phyloP scores from a whole-genome alignment of 2,113 vertebrate species.

The Tychaedon coryphoeus region DNA sequence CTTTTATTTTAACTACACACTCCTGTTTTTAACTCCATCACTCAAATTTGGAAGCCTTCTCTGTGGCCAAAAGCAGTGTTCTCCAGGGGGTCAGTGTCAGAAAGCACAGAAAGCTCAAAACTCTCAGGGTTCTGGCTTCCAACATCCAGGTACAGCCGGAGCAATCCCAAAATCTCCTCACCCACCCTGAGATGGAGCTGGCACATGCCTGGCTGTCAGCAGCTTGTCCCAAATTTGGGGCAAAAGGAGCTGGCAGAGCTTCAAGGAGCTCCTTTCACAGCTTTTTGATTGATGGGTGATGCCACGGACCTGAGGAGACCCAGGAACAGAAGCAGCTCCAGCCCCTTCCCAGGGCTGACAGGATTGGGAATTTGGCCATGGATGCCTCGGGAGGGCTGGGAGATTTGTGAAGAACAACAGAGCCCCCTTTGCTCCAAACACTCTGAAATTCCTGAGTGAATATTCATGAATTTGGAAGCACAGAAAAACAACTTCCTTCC shows the following conservation, averaged over 20 bases:
- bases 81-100: too few relatives aligned
- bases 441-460: neutral
- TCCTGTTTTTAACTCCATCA: too few relatives aligned
- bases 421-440: neutral
- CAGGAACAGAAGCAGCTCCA: neutral
- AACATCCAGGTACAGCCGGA: fast-evolving
- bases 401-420: neutral
- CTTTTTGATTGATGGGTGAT: neutral
- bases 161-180: fast-evolving
- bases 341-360: neutral
- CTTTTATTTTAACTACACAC: too few relatives aligned
- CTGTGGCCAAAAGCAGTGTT: too few relatives aligned
- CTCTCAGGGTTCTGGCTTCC: too few relatives aligned
- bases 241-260: neutral
- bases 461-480: neutral
- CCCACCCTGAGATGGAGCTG: fast-evolving
- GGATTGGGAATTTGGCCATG: neutral
- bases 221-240: neutral
- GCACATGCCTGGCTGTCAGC: neutral
- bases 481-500: neutral
- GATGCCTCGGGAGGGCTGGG: neutral
- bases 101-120: too few relatives aligned
- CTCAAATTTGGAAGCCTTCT: too few relatives aligned
- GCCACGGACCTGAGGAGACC: neutral
- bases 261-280: neutral